Evolutionary conservation across 1,140 invertebrate species (phyloP).

Genomic region (Batillaria attramentaria): DNA sequence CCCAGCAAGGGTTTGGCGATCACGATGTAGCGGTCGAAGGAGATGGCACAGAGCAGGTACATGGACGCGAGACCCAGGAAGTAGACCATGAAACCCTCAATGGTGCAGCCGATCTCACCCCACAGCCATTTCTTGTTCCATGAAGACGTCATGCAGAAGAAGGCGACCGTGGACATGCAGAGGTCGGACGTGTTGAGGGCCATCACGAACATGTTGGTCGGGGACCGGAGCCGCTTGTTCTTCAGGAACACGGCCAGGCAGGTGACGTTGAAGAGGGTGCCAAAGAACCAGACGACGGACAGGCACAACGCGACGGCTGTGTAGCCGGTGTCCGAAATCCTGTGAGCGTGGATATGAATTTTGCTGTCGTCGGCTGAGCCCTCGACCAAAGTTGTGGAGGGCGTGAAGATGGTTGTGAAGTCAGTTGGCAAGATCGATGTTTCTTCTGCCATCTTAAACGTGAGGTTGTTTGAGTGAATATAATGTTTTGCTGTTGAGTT

Average conservation of each 20-base stretch:
- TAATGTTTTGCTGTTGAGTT: not conserved
- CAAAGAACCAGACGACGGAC: constrained; percentile 35
- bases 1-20: constrained; percentile 55
- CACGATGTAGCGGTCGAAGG: constrained; percentile 57
- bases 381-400: not conserved
- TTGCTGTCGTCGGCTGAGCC: not conserved
- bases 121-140: constrained; percentile 45
- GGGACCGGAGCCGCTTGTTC: constrained; percentile 52
- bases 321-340: constrained; percentile 22
- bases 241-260: constrained; percentile 46
- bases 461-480: not conserved
- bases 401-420: not conserved
- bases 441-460: not conserved
- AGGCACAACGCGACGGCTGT: constrained; percentile 34
- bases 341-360: not conserved
- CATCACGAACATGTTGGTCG: constrained; percentile 59
- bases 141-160: constrained; percentile 36
- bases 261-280: constrained; percentile 36
- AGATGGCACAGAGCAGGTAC: constrained; percentile 53
- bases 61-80: constrained; percentile 51
- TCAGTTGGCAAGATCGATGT: not conserved
- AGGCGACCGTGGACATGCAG: constrained; percentile 39
- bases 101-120: constrained; percentile 39
- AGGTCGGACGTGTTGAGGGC: constrained; percentile 50
- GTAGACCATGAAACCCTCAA: constrained; percentile 53